Percentiles rank a stretch among this genome's conserved stretches.
phyloP scores from a whole-genome alignment of 37 sponge, comb jelly and placozoan species.

The Spongilla lacustris region DNA sequence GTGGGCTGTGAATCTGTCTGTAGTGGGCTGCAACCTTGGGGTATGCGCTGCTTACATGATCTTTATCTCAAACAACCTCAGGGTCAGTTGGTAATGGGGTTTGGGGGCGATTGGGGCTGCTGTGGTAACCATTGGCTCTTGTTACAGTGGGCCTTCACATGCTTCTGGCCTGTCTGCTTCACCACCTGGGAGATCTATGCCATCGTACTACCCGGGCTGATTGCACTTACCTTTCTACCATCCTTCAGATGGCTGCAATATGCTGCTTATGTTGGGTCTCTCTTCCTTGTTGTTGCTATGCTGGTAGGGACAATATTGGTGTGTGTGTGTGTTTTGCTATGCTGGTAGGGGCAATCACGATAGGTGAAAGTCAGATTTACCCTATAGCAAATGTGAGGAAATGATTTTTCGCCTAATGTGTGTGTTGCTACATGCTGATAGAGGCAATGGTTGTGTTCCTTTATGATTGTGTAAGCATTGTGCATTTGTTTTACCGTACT shows the following conservation, averaged over 20 bases:
- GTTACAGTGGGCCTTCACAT: slow-evolving; percentile 67
- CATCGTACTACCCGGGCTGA: slow-evolving; percentile 75
- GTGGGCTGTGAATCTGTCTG: slow-evolving; percentile 73
- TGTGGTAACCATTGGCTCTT: background rate
- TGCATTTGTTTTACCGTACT: no score
- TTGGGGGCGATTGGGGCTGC: background rate
- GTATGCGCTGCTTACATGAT: slow-evolving; percentile 87
- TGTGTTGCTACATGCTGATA: no score
- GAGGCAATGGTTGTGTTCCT: no score
- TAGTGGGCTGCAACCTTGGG: slow-evolving; percentile 77
- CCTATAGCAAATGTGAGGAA: no score
- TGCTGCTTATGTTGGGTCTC: slow-evolving; percentile 77
- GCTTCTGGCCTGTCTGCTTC: slow-evolving; percentile 39
- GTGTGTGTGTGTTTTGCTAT: no score
- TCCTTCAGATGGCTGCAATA: slow-evolving; percentile 87
- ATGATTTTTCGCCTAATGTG: no score
- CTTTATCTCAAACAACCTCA: slow-evolving; percentile 70
- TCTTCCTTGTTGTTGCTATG: slow-evolving; percentile 85
- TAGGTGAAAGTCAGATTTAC: no score
- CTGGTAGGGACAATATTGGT: no score
- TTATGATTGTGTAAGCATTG: no score
- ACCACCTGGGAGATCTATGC: slow-evolving; percentile 67
- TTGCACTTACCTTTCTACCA: slow-evolving; percentile 78
- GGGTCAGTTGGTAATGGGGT: slow-evolving; percentile 12
- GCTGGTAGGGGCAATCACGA: no score